Base-by-base conservation (phyloP, 2,113 vertebrate species). In the Cryptotis parvus region DNA sequence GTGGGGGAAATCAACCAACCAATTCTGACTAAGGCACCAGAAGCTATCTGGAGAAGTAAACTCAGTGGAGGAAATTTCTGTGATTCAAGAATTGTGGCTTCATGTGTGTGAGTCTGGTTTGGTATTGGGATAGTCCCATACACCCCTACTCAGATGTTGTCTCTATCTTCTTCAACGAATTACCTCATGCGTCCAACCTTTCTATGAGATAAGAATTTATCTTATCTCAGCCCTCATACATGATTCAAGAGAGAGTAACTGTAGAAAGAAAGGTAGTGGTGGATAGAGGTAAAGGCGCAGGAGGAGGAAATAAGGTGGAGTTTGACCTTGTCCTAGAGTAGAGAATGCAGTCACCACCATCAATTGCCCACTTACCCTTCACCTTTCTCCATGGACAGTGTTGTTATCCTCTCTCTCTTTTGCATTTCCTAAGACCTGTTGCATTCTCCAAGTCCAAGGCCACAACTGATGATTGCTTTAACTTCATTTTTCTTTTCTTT, bases 401-500 rank as follows among this genome's bases (percentile, higher is more conserved):
- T 15, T 88, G 5, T 74, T 77, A 45, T 76, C 11, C 37, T 9
- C 24, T 72, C 55, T 87, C 93, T 27, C 35, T 7, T 88, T 82
- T 82, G 45, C 7, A 78, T 70, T 79, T 4, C 37, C 14, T 85
- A 73, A 79, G 65, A 43, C 37, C n/a, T 73, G 3, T 7, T 92
- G 82, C 90, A 6, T 14, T 5, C 9, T 69, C 6, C 41, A 55
- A 84, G 83, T 29, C 52, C 75, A 77, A 89, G 72, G 26, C 33
- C 22, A 68, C 76, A 27, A 45, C 0, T 87, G 31, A 52, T 84
- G 31, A 88, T 55, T 88, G 12, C 88, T 84, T 72, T 84, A 85
- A 66, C 8, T 14, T 61, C 31, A 92, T 82, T 91, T 76, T 49
- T n/a, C n/a, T n/a, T n/a, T n/a, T n/a, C n/a, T n/a, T n/a, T n/a